Conservation (phyloP, 2,797 vertebrate genomes). For the Eupleurogrammus muticus region DNA sequence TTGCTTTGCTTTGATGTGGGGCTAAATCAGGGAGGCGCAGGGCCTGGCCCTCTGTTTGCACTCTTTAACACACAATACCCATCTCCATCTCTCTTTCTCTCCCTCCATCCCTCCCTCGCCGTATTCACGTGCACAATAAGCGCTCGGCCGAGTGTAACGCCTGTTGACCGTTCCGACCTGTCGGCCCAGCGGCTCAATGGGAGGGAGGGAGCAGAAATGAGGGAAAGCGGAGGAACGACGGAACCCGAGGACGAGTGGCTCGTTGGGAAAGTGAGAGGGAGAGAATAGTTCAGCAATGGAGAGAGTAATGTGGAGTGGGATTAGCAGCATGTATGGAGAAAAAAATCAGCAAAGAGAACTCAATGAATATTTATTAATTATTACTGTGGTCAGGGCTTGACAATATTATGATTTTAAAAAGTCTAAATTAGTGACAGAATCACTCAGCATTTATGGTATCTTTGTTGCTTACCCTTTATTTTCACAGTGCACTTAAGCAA, state of each 20-base stretch:
- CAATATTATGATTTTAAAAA: not conserved
- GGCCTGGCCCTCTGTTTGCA: slow-evolving; percentile 84
- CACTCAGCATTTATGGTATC: not conserved
- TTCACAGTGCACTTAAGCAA: not conserved
- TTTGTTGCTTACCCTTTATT: not conserved
- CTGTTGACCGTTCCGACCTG: slow-evolving; percentile 90
- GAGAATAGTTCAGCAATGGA: slow-evolving; percentile 21
- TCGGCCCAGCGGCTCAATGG: slow-evolving; percentile 66
- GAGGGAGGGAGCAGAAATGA: slow-evolving; percentile 30
- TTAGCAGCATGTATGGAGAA: too few relatives aligned
- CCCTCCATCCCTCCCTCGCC: slow-evolving; percentile 80
- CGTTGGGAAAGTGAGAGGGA: slow-evolving; percentile 21
- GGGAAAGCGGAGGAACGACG: slow-evolving; percentile 34
- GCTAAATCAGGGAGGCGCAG: slow-evolving; percentile 75
- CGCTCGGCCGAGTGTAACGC: slow-evolving; percentile 86
- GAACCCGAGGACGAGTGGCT: slow-evolving; percentile 53
- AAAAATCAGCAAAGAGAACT: slow-evolving; percentile 17
- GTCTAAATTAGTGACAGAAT: not conserved
- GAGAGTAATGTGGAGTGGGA: slow-evolving; percentile 61
- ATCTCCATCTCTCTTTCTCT: slow-evolving; percentile 84
- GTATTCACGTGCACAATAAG: slow-evolving; percentile 89
- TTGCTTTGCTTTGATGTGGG: slow-evolving; percentile 95
- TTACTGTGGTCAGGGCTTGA: slow-evolving; percentile 3
- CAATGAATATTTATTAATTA: slow-evolving; percentile 29
- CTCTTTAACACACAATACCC: slow-evolving; percentile 81